A percentile compares a stretch with the other conserved stretches of the same genome.
These are phyloP conservation scores for Malurus elegans DNA, from an alignment of 2,113 vertebrate genomes.

Conservation along the genomic window DNA sequence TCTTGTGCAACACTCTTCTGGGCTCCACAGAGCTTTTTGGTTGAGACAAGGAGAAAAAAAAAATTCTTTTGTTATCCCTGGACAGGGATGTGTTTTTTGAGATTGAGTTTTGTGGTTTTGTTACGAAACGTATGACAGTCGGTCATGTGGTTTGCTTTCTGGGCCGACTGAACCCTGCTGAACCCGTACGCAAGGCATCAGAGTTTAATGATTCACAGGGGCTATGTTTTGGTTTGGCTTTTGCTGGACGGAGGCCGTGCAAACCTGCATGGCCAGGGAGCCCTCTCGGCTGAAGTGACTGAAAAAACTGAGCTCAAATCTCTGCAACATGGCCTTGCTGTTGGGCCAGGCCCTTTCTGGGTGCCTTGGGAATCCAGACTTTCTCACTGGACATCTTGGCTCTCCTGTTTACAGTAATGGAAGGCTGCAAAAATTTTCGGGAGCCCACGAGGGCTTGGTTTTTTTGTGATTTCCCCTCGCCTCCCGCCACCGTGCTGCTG, in stretches of 20 bases:
- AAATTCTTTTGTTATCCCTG: constrained; percentile 38
- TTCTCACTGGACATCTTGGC: not conserved
- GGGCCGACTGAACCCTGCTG: constrained; percentile 21
- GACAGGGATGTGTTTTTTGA: constrained; percentile 46
- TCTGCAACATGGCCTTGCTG: fast-evolving
- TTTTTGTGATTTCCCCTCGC: not conserved
- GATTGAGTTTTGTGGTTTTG: constrained; percentile 46
- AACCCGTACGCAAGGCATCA: not conserved
- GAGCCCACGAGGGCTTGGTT: not conserved
- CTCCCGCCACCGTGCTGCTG: not conserved
- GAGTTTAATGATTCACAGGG: constrained; percentile 5
- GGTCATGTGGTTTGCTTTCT: constrained; percentile 35
- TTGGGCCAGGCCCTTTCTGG: not conserved
- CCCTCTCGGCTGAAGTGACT: not conserved
- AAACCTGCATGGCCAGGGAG: not conserved
- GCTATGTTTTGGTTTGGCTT: not conserved
- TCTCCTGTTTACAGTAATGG: not conserved
- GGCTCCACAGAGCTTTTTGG: not conserved
- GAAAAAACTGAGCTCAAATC: not conserved
- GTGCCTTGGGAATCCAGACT: not conserved
- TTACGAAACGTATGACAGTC: constrained; percentile 41
- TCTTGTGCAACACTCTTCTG: constrained; percentile 26
- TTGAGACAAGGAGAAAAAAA: not conserved
- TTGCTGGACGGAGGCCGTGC: not conserved
- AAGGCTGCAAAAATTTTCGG: not conserved